phyloP scores from a whole-genome alignment of 1,140 invertebrate genomes.

The Bursaphelenchus mucronatus region DNA sequence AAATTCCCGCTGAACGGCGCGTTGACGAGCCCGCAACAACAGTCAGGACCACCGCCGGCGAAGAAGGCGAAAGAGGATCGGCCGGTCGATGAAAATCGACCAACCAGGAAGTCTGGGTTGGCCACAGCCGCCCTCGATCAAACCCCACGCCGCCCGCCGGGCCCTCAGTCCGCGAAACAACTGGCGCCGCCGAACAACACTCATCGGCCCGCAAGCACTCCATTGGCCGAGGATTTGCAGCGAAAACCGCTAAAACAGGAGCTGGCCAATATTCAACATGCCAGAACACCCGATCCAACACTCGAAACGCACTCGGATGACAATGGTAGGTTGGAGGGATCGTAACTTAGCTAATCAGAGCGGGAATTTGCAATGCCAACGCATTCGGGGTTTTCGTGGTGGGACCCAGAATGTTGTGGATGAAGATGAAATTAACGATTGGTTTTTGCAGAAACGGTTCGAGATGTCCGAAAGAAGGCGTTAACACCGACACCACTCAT shows the following conservation, averaged over 20 bases:
- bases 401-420: neutral
- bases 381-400: neutral
- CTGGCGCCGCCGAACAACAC: neutral
- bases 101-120: slow-evolving; percentile 7
- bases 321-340: neutral
- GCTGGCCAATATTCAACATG: neutral
- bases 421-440: neutral
- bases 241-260: neutral
- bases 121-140: slow-evolving; percentile 1
- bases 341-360: no score
- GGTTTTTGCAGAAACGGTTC: neutral
- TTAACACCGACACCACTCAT: no score
- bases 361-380: no score
- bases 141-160: neutral
- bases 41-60: neutral
- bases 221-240: neutral
- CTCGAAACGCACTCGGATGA: neutral
- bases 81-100: neutral
- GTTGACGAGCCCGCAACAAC: neutral
- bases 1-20: neutral
- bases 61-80: neutral
- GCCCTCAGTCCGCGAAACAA: neutral
- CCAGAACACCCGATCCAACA: slow-evolving; percentile 4
- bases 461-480: neutral
- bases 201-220: neutral